Evolutionary conservation across 2,797 vertebrate species (phyloP), one percentile per base, ranked within the genome.

Genomic region (Cirrhinus mrigala): DNA sequence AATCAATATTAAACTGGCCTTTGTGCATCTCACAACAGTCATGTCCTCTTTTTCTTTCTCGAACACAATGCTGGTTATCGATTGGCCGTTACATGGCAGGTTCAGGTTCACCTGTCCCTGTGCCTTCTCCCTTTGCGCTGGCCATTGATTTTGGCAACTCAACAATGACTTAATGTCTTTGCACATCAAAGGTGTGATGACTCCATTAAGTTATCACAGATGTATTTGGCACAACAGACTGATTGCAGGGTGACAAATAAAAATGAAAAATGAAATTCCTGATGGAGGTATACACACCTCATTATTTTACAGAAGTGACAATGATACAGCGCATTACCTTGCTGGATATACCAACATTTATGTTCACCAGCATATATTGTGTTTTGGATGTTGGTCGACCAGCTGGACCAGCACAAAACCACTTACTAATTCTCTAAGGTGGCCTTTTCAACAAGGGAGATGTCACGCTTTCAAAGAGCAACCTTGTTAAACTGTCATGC

Each of bases 1-100:
- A 56, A 85, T 80, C 83, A 27, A 80, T 85, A 64, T 85, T 62
- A 73, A 79, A 40, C 75, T 73, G 37, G 3, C 54, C 66, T 79
- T 71, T 79, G 66, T 85, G 68, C 20, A 79, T 79, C 40, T 85
- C 83, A 70, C 40, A 85, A 48, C 52, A 70, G 60, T 1, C 16
- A 15, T 84, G 24, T 70, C 50, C 64, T 84, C 66, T 50, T 79
- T 79, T 70, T 85, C 76, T 64, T 46, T 73, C 77, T 79, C 37
- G 33, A 79, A 62, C 66, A 85, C 54, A 78, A 71, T 70, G 54
- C 76, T 5, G 8, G 18, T 44, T 60, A 85, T 85, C 18, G 83
- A 85, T 73, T 62, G 40, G 44, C 40, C 27, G 27, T 46, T 79
- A 79, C 66, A 78, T 29, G 83, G 54, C 76, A n/a, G 40, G 66